Evolutionary conservation across 2,888 invertebrate genomes (phyloP).

Genomic region (Odontomyia ornata): DNA sequence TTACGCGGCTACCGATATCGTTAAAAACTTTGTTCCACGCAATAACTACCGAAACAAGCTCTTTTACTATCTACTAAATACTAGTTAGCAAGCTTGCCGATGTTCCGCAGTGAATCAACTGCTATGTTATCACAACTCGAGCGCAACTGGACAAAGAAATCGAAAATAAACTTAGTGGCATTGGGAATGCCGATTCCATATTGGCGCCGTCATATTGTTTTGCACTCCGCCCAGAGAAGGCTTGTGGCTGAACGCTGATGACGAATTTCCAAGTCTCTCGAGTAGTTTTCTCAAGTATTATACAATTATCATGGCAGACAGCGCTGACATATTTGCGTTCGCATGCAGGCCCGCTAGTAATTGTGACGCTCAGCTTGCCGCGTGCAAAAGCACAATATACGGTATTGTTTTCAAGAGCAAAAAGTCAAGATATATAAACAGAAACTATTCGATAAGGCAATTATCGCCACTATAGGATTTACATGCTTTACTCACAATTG

Average conservation of each 20-base stretch:
- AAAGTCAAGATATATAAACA: neutral
- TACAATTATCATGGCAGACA: neutral
- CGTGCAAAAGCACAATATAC: neutral
- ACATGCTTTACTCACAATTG: neutral
- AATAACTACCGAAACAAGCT: neutral
- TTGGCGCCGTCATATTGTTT: constrained; percentile 37
- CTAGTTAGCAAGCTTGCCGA: neutral
- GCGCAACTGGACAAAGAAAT: constrained; percentile 35
- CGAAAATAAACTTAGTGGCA: neutral
- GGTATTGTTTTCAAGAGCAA: neutral
- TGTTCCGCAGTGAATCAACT: neutral
- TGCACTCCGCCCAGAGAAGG: constrained; percentile 29
- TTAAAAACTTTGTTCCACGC: neutral
- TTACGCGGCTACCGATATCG: neutral
- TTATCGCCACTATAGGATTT: neutral
- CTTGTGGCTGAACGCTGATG: neutral
- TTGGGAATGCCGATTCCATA: constrained; percentile 1
- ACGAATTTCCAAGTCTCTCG: neutral
- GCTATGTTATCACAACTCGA: constrained; percentile 22
- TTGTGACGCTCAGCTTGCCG: constrained; percentile 3
- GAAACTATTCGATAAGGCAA: constrained; percentile 1
- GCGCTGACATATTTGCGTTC: constrained; percentile 7
- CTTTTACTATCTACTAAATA: neutral
- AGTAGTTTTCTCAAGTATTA: neutral
- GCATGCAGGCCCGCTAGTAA: neutral